phyloP scores from a whole-genome alignment of 2,888 invertebrate genomes.

The Penaeus monodon region DNA sequence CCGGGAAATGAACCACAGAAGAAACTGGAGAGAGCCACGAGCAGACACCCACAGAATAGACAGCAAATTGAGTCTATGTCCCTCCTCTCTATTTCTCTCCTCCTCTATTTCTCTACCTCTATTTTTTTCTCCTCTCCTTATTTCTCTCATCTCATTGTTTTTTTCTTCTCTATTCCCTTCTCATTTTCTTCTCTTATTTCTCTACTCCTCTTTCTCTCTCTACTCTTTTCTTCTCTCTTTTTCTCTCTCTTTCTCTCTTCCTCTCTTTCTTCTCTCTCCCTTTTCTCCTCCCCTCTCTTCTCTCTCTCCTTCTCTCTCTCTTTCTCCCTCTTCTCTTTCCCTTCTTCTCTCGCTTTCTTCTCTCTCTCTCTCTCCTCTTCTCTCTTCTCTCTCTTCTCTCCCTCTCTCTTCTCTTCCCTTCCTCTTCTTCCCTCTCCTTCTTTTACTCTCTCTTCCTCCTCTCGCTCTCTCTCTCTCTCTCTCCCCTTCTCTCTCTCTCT shows the following conservation, averaged over 20 bases:
- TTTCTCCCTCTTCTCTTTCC: no score
- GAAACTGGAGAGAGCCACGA: conserved; percentile 79
- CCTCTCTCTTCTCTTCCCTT: no score
- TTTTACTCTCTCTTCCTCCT: no score
- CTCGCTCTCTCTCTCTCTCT: no score
- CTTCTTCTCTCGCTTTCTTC: neutral
- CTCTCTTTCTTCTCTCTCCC: no score
- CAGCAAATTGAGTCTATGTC: conserved; percentile 79
- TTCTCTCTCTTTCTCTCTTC: neutral
- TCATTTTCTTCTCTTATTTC: neutral
- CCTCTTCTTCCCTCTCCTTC: no score
- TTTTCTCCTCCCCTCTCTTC: no score
- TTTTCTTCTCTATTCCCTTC: neutral
- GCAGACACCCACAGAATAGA: conserved; percentile 80
- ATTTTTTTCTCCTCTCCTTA: conserved; percentile 39
- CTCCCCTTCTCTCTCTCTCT: no score
- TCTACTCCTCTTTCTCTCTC: conserved; percentile 3
- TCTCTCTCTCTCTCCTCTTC: no score
- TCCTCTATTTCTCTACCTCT: neutral
- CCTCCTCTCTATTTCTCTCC: neutral
- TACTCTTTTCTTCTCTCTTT: conserved; percentile 13
- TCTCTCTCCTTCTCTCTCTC: no score
- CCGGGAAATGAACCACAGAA: conserved; percentile 79
- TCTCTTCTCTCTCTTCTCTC: no score
- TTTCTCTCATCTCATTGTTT: neutral